Evolutionary conservation across 37 sponge, comb jelly and placozoan species (phyloP).

Genomic region (Haliclona indistincta): DNA sequence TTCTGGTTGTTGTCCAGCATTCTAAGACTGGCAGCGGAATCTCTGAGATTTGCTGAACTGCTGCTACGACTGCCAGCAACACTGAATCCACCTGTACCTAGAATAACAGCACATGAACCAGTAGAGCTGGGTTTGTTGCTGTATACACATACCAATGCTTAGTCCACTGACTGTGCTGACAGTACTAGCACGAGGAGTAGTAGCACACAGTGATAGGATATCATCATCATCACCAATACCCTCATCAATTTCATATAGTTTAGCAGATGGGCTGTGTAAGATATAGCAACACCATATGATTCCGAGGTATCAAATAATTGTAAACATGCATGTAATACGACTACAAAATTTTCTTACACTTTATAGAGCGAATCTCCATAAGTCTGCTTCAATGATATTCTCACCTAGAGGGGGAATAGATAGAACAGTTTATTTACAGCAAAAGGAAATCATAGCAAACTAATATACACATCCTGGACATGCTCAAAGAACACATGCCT

Average conservation of each 20-base stretch:
- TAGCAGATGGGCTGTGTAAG: not conserved
- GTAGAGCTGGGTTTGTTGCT: too few species aligned
- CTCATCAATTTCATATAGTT: not conserved
- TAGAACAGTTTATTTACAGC: not conserved
- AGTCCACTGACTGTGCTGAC: not conserved
- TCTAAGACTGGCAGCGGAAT: too few species aligned
- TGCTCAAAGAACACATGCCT: not conserved
- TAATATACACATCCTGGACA: not conserved
- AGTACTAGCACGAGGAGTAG: not conserved
- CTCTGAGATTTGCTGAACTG: too few species aligned
- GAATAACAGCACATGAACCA: too few species aligned
- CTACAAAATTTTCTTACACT: conserved; percentile 40
- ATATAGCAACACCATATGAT: not conserved
- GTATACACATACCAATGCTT: not conserved
- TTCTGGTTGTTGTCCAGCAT: too few species aligned
- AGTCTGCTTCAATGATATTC: conserved; percentile 33
- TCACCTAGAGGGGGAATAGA: conserved; percentile 1
- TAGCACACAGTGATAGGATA: too few species aligned
- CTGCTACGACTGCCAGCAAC: too few species aligned
- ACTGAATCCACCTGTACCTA: too few species aligned
- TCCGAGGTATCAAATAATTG: not conserved
- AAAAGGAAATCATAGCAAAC: not conserved
- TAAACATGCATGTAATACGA: not conserved
- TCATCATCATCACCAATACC: conserved; percentile 2
- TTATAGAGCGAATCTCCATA: conserved; percentile 70